A percentile compares a stretch with the other conserved stretches of the same genome.
Conservation (phyloP, 1,140 invertebrate species). For the Drosophila ogumai region DNA sequence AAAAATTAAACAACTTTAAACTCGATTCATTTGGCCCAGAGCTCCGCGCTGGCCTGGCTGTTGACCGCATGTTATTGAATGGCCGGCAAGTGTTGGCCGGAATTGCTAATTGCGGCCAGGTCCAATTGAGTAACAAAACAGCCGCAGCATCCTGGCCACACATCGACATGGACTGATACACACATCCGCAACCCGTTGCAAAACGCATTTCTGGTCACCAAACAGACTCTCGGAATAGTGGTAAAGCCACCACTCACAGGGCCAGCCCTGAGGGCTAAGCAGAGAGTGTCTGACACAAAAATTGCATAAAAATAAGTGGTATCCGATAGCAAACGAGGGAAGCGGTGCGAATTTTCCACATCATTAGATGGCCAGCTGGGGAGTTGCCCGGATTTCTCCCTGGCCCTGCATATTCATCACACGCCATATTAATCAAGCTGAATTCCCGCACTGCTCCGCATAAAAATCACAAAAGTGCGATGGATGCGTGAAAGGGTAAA, state of each 20-base stretch:
- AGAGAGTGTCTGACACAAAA: conserved; percentile 31
- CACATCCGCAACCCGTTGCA: conserved; percentile 1
- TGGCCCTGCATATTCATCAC: conserved; percentile 64
- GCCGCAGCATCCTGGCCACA: conserved; percentile 54
- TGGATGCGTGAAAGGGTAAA: conserved; percentile 31
- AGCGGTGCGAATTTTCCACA: conserved; percentile 68
- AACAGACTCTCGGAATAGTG: neutral
- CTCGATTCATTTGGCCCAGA: conserved; percentile 46
- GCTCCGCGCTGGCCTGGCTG: conserved; percentile 11
- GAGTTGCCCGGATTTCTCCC: conserved; percentile 3
- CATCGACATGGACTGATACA: neutral
- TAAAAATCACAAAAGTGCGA: conserved; percentile 37
- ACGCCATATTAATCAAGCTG: conserved; percentile 70
- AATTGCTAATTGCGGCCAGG: conserved; percentile 68
- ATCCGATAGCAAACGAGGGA: conserved; percentile 10
- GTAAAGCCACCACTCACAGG: conserved; percentile 26
- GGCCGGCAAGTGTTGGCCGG: conserved; percentile 44
- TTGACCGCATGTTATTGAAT: conserved; percentile 61
- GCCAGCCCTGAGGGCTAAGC: conserved; percentile 9
- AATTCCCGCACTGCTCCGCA: conserved; percentile 7
- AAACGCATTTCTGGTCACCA: conserved; percentile 8
- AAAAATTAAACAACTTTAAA: conserved; percentile 78
- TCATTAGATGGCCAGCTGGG: conserved; percentile 67
- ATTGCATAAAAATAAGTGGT: conserved; percentile 47
- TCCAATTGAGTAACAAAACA: conserved; percentile 50